Base-by-base conservation (phyloP, 2,113 vertebrate genomes). In the Puffinus mauretanicus region DNA sequence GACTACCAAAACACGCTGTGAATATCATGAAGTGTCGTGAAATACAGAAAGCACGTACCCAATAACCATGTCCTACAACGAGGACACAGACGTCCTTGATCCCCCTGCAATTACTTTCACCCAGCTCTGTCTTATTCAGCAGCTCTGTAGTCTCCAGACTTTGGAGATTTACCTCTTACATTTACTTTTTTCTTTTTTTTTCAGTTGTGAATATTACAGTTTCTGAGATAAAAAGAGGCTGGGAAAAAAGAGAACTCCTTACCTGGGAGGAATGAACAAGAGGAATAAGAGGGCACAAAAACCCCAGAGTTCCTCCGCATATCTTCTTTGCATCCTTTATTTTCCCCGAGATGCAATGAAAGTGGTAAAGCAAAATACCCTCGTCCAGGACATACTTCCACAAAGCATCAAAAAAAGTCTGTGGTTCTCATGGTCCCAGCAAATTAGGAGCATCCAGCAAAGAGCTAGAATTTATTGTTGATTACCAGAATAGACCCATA, bases 201-300 rank as follows among this genome's bases (percentile, higher is more conserved):
- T 22, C n/a, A 46, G 40, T 60, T 55, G 58, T 77, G 54, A 95
- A 58, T 92, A 73, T 86, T 93, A n/a, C 34, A 77, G 87, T 42
- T 69, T 70, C 71, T 22, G 55, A 94, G 78, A 91, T 88, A 62
- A 94, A 95, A 93, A 91, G 81, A 89, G 26, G 6, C 60, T 66
- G 38, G 58, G 46, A 90, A 81, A 49, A 79, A 82, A 80, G 58
- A 87, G 66, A 80, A 24, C 24, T 42, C 70, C 85, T 76, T 88
- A 70, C 58, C 84, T 90, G 40, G 49, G 82, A 96, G 78, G 61
- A 76, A 88, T 7, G 62, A 90, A 87, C 69, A 93, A 91, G 44
- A 64, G 42, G 61, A 92, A 81, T 46, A 67, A 47, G 66, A 93
- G 8, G 18, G 34, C n/a, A 79, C 25, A 77, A 47, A 91, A 73